Percentiles rank a stretch among this genome's conserved stretches.
Conservation (phyloP, 2,113 vertebrate genomes). For the Pagrus major region DNA sequence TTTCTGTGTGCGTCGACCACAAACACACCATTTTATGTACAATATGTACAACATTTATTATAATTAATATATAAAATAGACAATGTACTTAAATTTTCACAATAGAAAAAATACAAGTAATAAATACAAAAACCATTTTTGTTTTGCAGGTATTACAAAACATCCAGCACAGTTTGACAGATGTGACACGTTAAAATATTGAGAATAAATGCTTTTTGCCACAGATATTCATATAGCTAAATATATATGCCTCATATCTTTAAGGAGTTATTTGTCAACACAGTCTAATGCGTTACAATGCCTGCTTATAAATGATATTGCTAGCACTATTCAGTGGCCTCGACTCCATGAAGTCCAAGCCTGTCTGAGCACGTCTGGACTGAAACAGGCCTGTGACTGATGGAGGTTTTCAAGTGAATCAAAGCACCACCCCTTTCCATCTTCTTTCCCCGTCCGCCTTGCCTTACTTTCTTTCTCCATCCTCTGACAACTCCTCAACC, state of each 20-base stretch:
- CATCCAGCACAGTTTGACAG: conserved; percentile 85
- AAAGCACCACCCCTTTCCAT: conserved; percentile 50
- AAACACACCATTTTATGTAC: conserved; percentile 81
- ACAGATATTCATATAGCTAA: conserved; percentile 82
- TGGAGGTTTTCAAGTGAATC: conserved; percentile 75
- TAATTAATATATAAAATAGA: conserved; percentile 90
- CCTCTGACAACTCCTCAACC: conserved; percentile 4
- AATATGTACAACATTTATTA: conserved; percentile 91
- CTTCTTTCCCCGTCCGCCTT: conserved; percentile 47
- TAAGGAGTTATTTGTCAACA: conserved; percentile 72
- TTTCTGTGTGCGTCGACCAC: not conserved
- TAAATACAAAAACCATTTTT: conserved; percentile 88
- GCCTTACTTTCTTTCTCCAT: conserved; percentile 68
- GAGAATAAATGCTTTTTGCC: conserved; percentile 82
- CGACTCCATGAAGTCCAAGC: conserved; percentile 46
- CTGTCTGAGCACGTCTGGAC: conserved; percentile 39
- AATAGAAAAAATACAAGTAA: conserved; percentile 90
- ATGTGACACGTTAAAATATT: conserved; percentile 81
- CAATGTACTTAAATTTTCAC: conserved; percentile 87
- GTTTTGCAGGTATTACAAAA: conserved; percentile 86
- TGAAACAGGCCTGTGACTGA: conserved; percentile 45
- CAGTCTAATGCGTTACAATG: conserved; percentile 70
- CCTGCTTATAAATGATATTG: conserved; percentile 72
- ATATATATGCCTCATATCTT: conserved; percentile 77
- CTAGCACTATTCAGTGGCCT: conserved; percentile 76